A percentile compares a stretch with the other conserved stretches of the same genome.
Conservation (phyloP, 2,113 vertebrate species). For the Psittacula cyanocephala region DNA sequence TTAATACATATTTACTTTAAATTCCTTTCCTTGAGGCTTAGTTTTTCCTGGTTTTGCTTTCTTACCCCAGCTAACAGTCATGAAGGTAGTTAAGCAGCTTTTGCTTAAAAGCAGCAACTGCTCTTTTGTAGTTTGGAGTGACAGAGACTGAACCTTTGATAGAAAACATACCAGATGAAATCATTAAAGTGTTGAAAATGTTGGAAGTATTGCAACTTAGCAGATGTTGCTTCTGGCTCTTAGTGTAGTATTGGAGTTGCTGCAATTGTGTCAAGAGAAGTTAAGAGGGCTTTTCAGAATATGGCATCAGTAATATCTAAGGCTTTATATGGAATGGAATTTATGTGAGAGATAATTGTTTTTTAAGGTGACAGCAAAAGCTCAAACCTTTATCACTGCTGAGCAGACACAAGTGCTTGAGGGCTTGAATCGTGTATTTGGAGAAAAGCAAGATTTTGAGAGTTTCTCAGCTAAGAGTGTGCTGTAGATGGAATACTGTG, state of each 20-base stretch:
- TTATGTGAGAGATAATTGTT: background rate
- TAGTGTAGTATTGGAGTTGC: background rate
- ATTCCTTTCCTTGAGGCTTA: background rate
- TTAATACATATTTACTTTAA: background rate
- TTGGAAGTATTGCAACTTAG: background rate
- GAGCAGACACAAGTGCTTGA: conserved; percentile 28
- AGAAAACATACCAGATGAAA: background rate
- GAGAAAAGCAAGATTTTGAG: background rate
- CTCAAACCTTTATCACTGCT: conserved; percentile 13
- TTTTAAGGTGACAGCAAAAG: conserved; percentile 26
- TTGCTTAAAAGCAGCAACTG: background rate
- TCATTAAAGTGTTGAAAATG: background rate
- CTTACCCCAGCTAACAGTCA: background rate
- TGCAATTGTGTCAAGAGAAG: background rate
- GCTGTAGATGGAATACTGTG: background rate
- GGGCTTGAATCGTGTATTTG: background rate
- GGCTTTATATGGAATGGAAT: background rate
- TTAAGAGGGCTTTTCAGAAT: background rate
- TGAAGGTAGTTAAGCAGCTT: background rate
- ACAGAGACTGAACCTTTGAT: background rate
- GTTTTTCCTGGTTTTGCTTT: background rate
- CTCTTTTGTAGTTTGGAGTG: background rate
- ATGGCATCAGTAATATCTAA: background rate
- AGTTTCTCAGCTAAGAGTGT: background rate
- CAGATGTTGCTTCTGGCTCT: background rate